Evolutionary conservation across 2,888 invertebrate genomes (phyloP).

Genomic region (Harpalus rubripes): DNA sequence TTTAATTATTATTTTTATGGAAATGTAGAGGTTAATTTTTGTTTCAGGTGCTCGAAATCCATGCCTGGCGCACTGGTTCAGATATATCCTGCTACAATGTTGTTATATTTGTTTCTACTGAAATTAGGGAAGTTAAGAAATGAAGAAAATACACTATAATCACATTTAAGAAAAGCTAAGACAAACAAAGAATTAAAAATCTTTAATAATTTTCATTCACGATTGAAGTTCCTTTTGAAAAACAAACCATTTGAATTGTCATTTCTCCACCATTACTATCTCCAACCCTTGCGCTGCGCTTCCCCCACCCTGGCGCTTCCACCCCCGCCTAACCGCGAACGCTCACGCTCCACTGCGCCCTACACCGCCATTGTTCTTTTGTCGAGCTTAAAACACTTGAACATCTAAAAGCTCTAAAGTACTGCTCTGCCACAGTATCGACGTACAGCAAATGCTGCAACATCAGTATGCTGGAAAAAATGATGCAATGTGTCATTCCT

Average conservation of each 20-base stretch:
- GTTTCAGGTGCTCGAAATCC: too few species aligned
- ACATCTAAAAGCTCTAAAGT: slow-evolving; percentile 69
- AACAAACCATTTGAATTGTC: not conserved
- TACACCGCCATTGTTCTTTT: slow-evolving; percentile 69
- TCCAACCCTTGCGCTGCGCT: not conserved
- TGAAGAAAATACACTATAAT: not conserved
- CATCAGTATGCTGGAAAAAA: slow-evolving; percentile 37
- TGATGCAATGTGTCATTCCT: slow-evolving; percentile 15
- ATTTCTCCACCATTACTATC: slow-evolving; percentile 9
- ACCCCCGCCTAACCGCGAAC: slow-evolving; percentile 20
- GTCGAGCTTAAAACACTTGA: slow-evolving; percentile 70
- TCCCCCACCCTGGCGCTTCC: not conserved
- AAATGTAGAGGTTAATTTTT: too few species aligned
- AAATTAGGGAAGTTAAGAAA: too few species aligned
- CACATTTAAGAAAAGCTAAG: not conserved
- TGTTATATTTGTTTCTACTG: too few species aligned
- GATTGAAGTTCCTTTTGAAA: not conserved
- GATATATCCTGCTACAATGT: too few species aligned
- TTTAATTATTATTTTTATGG: too few species aligned
- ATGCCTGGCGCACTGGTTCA: too few species aligned
- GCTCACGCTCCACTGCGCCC: slow-evolving; percentile 50
- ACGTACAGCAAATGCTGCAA: slow-evolving; percentile 36
- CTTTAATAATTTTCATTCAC: not conserved
- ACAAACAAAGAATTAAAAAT: not conserved
- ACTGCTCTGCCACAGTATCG: slow-evolving; percentile 56